Conservation (phyloP, 53 echinoderm and acorn worm genomes). For the Paracentrotus lividus region DNA sequence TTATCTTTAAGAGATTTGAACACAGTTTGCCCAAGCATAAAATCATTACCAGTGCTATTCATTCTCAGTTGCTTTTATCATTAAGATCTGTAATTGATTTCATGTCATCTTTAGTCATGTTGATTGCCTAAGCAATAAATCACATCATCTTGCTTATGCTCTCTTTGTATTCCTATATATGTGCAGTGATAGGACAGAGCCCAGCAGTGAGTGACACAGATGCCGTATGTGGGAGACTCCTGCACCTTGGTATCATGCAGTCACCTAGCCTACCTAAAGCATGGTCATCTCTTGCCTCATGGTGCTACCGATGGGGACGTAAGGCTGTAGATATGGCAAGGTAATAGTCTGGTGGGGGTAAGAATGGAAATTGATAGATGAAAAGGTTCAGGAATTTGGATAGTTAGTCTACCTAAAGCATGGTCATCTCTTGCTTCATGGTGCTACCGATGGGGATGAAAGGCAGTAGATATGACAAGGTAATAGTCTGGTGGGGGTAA, state of each 20-base stretch:
- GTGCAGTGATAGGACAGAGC: constrained; percentile 81
- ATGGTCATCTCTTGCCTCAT: constrained; percentile 97
- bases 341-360: constrained; percentile 46
- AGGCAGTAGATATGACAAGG: constrained; percentile 98
- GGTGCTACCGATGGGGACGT: constrained; percentile 98
- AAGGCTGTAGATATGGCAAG: constrained; percentile 98
- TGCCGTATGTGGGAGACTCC: constrained; percentile 92
- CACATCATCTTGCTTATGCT: no score
- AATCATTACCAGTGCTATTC: no score
- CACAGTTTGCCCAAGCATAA: no score
- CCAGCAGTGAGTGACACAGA: constrained; percentile 96
- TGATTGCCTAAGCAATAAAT: neutral
- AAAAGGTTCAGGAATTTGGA: neutral
- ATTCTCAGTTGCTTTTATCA: no score
- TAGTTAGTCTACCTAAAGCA: constrained; percentile 85
- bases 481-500: constrained; percentile 4
- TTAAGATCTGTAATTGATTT: no score
- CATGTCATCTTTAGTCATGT: neutral
- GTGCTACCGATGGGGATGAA: constrained; percentile 98
- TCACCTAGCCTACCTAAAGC: constrained; percentile 92
- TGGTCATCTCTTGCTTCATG: constrained; percentile 97
- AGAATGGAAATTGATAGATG: neutral
- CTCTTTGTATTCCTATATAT: neutral
- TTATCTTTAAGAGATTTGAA: no score
- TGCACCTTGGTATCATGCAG: constrained; percentile 92